Evolutionary conservation across 2,888 invertebrate genomes (phyloP), one percentile per base, ranked within the genome.

Genomic region (Apotomis turbidana): DNA sequence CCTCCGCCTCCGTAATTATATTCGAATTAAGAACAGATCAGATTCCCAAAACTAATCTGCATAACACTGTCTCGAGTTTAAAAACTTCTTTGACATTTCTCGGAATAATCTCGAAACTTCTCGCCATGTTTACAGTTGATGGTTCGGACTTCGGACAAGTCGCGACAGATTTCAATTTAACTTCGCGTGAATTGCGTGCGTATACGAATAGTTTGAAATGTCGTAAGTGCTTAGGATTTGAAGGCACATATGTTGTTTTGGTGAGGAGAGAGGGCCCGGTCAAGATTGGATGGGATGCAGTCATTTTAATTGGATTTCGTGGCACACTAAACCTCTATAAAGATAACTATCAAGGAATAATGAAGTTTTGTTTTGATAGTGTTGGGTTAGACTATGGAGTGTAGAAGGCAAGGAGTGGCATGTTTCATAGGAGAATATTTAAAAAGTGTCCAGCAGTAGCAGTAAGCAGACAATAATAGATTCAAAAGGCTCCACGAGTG

Each of bases 121-220:
- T 36, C 52, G 46, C 60, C 58, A 15, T 55, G 66, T 61, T 71
- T 55, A 46, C 41, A 68, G 38, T 59, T 59, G 41, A 38, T 46
- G 55, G 46, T 55, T 67, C 49, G 71, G 60, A 71, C 66, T 58
- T 67, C n/a, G 36, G 46, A 66, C 66, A 66, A 57, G 66, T 46
- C 54, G 38, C 61, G 67, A 57, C 61, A 57, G 60, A 57, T 67
- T 71, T 68, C 67, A 57, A 71, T 71, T 68, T 68, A 71, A 71
- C 67, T 68, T 62, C 67, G 63, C 52, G 51, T 51, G 55, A 51
- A 58, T 49, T 49, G 49, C 49, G 49, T 49, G 49, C 49, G 49
- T 9, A 10, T 9, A 41, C 49, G 5, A 8, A 3, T 49, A 49
- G 3, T 3, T 49, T 8, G 49, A 49, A 49, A 49, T 10, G 49